Conservation (phyloP, 2,888 invertebrate species). For the Torymus tubicola region DNA sequence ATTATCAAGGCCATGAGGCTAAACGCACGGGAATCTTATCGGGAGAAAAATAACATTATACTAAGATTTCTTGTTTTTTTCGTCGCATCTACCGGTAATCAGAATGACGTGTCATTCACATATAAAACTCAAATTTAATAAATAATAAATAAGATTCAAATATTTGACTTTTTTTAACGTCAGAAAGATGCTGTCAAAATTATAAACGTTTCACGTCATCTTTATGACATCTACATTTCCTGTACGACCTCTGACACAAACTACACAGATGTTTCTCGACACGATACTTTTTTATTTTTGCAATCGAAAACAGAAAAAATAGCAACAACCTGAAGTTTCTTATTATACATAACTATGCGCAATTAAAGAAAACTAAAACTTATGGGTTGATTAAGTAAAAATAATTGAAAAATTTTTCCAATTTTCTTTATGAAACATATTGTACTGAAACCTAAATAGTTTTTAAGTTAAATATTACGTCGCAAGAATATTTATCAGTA, state of each 20-base stretch:
- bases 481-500: too few species aligned
- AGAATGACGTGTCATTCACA: neutral
- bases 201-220: neutral
- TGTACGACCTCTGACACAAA: conserved; percentile 14
- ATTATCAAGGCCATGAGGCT: conserved; percentile 21
- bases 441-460: too few species aligned
- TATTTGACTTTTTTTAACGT: too few species aligned
- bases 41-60: neutral
- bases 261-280: neutral
- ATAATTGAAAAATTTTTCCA: too few species aligned
- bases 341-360: too few species aligned
- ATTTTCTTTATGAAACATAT: too few species aligned
- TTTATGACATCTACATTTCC: conserved; percentile 2
- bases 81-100: neutral
- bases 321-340: too few species aligned
- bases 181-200: neutral
- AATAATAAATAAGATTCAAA: neutral
- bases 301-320: too few species aligned
- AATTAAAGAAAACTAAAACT: too few species aligned
- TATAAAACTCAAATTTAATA: neutral
- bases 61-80: neutral
- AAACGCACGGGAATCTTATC: conserved; percentile 15
- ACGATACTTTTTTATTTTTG: neutral
- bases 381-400: too few species aligned
- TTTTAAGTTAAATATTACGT: too few species aligned